Evolutionary conservation across 2,797 vertebrate species (phyloP).

Genomic region (Taeniopygia guttata): DNA sequence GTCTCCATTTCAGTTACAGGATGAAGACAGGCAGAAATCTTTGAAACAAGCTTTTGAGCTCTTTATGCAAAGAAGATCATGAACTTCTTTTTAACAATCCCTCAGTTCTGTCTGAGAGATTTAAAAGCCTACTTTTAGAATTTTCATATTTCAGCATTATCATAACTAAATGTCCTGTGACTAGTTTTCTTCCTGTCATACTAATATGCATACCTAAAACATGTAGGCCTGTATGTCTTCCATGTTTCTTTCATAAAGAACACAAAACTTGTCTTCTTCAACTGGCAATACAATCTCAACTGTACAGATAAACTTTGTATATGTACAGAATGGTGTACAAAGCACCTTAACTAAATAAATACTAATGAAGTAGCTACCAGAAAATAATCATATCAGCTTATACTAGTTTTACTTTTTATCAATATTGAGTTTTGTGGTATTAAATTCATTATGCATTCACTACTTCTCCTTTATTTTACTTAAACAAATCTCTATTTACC

Average conservation of each 20-base stretch:
- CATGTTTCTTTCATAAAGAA: background rate
- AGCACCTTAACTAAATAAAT: background rate
- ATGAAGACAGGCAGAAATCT: background rate
- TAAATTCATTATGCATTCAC: background rate
- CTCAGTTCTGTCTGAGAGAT: background rate
- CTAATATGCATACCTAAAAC: background rate
- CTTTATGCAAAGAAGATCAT: background rate
- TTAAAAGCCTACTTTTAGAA: background rate
- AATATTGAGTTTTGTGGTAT: background rate
- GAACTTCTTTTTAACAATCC: background rate
- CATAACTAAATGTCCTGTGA: background rate
- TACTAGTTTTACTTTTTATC: background rate
- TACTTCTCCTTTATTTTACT: background rate
- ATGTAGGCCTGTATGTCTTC: background rate
- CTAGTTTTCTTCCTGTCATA: background rate
- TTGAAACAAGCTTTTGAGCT: background rate
- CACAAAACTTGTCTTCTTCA: background rate
- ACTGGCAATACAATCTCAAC: background rate
- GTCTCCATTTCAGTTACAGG: background rate
- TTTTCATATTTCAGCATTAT: background rate
- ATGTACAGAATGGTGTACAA: background rate
- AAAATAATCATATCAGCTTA: background rate
- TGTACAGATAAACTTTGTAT: background rate
- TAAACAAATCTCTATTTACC: background rate
- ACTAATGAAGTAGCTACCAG: background rate